Evolutionary conservation across 2,113 vertebrate genomes (phyloP), one percentile per base, ranked within the genome.

Genomic region (Actenoides lindsayi): DNA sequence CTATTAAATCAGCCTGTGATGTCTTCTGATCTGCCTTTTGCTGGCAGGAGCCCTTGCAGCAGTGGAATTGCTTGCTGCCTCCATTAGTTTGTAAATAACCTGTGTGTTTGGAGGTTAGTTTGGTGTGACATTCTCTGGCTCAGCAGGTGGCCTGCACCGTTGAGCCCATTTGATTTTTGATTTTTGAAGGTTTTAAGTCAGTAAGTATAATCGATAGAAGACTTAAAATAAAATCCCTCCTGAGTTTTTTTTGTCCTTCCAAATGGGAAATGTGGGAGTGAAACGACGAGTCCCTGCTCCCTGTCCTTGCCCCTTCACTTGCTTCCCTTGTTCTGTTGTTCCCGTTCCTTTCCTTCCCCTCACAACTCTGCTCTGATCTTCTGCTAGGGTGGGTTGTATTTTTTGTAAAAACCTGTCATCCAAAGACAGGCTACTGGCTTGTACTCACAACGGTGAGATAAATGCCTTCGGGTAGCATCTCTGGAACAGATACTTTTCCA

Each of bases 21-120:
- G 30, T 87, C 67, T 96, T 82, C 82, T 95, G 76, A 81, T 93
- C 84, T 75, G 42, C 69, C 79, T 94, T 60, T 90, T 93, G 75
- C 93, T 96, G 82, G 25, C 87, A 94, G 18, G 86, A 89, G 65
- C 86, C 50, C 48, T 82, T 89, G 89, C 84, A 83, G 92, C 70
- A 68, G 28, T 89, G 79, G 67, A 89, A 90, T 93, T 89, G 74
- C 84, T 92, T 91, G 77, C 82, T 91, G 81, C 83, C 88, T 96
- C 76, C 63, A 50, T 96, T 96, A 95, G 79, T 88, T 91, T 93
- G 78, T 96, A 93, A 95, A 91, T 96, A 97, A 91, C 89, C 59
- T 77, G 39, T 73, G 30, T 14, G 23, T 88, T 93, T 91, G 82
- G 94, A 94, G 84, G 93, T 94, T 90, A 78, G 79, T 85, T 81